A percentile compares a stretch with the other conserved stretches of the same genome.
These are phyloP conservation scores for Akabosia matsudoensis DNA, from an alignment of 1,140 invertebrate species.

Conservation along the genomic window DNA sequence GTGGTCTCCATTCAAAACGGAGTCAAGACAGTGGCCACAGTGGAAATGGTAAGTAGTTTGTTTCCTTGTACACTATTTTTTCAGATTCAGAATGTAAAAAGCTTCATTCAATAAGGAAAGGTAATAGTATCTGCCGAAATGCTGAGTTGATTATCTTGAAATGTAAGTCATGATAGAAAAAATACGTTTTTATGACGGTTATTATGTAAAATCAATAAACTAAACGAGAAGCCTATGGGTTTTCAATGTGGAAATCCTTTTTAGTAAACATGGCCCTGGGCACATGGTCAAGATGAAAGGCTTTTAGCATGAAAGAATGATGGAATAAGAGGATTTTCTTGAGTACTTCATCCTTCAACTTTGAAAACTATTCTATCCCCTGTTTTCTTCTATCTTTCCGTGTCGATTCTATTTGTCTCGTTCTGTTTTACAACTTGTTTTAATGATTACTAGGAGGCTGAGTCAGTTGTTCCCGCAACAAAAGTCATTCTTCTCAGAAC, in stretches of 20 bases:
- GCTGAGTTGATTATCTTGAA: too few relatives aligned
- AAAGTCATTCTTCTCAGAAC: too few relatives aligned
- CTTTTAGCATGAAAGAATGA: background rate
- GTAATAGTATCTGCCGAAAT: too few relatives aligned
- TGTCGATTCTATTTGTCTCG: background rate
- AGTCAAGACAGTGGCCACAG: conserved; percentile 40
- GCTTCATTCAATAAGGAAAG: background rate
- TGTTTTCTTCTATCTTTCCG: background rate
- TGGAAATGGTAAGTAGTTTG: conserved; percentile 41
- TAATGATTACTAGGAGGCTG: background rate
- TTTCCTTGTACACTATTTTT: background rate
- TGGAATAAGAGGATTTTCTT: background rate
- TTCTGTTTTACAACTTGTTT: background rate
- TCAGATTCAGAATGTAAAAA: background rate
- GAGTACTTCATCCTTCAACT: background rate
- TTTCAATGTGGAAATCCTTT: too few relatives aligned
- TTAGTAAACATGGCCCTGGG: too few relatives aligned
- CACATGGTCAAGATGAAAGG: background rate
- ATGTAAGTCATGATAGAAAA: background rate
- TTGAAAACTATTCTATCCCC: background rate
- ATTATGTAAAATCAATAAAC: background rate
- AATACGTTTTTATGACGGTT: background rate
- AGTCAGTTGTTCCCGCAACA: background rate
- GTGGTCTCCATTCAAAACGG: conserved; percentile 41
- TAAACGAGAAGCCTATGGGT: too few relatives aligned